Evolutionary conservation across 2,888 invertebrate genomes (phyloP), one percentile per base, ranked within the genome.

Genomic region (Tuberolachnus salignus): DNA sequence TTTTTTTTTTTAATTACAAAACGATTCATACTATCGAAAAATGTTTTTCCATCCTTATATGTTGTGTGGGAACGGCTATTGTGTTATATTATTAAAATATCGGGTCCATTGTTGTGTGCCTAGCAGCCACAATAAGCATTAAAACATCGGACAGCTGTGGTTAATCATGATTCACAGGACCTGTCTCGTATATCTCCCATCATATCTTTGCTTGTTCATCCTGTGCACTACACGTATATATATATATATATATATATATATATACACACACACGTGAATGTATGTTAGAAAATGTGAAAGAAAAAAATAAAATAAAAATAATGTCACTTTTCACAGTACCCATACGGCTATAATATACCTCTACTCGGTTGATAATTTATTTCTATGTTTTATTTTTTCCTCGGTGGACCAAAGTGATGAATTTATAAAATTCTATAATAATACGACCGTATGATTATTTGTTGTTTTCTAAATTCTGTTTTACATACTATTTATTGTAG

Each of bases 121-220:
- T 75, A 75, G 75, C 64, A 66, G 66, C 75, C 75, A 75, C 75
- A 75, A 75, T 75, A 67, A 55, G 66, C 75, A 75, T 75, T 75
- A 75, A 75, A 75, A 75, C 46, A 67, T 75, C 75, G 14, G 75
- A 75, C 75, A 75, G 75, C 75, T 75, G 75, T 75, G 75, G 57
- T 75, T 75, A 75, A 75, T 75, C 75, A 75, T 75, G 75, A 75
- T 75, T 66, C 75, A 75, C 75, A 75, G 19, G n/a, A 66, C 75
- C 66, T 53, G 75, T 67, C 75, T 57, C 21, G 55, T 55, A 75
- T 75, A 75, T 75, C 75, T 75, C 57, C 51, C 46, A 67, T 75
- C 75, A 57, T 75, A 75, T 75, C 75, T 75, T 67, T 34, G 53
- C 64, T 66, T 55, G 75, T 67, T 66, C 66, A 67, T 67, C 19